Evolutionary conservation across 2,888 invertebrate genomes (phyloP).

Genomic region (Drosophila conformis): DNA sequence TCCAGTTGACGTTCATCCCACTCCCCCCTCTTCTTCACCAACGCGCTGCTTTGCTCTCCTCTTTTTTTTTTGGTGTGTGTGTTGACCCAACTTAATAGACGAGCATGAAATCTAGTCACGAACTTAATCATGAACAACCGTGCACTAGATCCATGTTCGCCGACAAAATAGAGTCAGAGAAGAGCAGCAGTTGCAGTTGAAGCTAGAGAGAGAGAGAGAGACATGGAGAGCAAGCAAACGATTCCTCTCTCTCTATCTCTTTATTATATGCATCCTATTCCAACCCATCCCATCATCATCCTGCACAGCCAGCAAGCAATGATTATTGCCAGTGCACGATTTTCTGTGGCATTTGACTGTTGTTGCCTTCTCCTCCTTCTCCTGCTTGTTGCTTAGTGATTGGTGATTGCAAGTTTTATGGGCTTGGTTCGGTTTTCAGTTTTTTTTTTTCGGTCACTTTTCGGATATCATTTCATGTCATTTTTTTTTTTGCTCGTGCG

Average conservation of each 20-base stretch:
- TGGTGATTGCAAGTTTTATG: conserved; percentile 56
- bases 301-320: conserved; percentile 42
- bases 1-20: conserved; percentile 59
- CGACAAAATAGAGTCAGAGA: conserved; percentile 85
- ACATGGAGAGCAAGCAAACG: background rate
- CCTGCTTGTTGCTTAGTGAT: conserved; percentile 37
- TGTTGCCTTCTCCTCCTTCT: conserved; percentile 21
- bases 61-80: conserved; percentile 55
- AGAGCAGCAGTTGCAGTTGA: conserved; percentile 53
- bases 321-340: conserved; percentile 75
- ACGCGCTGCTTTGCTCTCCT: conserved; percentile 41
- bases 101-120: conserved; percentile 86
- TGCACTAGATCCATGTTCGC: conserved; percentile 86
- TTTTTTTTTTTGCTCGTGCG: conserved; percentile 47
- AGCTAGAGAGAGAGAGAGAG: background rate
- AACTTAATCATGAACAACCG: conserved; percentile 86
- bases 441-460: conserved; percentile 33
- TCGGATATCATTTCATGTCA: conserved; percentile 60
- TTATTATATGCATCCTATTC: conserved; percentile 18
- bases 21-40: background rate
- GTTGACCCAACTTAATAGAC: conserved; percentile 86
- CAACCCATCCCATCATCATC: conserved; percentile 24
- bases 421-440: conserved; percentile 48
- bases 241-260: background rate
- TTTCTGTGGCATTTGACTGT: conserved; percentile 72